Percentiles rank a stretch among this genome's conserved stretches.
These are phyloP conservation scores for Drosophila planitibia DNA, from an alignment of 2,888 invertebrate genomes.

Conservation along the genomic window DNA sequence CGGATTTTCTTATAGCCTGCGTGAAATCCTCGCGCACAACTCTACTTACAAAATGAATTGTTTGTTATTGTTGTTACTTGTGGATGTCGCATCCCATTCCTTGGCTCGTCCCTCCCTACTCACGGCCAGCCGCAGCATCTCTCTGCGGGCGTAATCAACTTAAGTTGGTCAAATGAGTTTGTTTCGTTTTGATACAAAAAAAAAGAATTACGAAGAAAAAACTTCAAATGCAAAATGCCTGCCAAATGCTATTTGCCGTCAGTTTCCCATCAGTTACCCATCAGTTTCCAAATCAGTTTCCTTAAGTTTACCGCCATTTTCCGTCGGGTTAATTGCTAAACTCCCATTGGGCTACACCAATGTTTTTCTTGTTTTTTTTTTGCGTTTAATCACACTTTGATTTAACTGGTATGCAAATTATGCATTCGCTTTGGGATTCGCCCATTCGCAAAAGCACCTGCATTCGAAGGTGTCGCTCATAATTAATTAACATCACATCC, in stretches of 20 bases:
- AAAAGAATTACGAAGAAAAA: slow-evolving; percentile 10
- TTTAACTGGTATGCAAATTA: slow-evolving; percentile 38
- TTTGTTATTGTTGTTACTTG: slow-evolving; percentile 63
- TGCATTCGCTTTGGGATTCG: slow-evolving; percentile 36
- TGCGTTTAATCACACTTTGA: slow-evolving; percentile 39
- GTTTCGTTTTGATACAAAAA: slow-evolving; percentile 48
- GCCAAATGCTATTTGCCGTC: slow-evolving; percentile 33
- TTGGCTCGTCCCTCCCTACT: background rate
- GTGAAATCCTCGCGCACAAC: slow-evolving; percentile 59
- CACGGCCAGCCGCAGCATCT: slow-evolving; percentile 16
- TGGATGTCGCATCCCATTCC: slow-evolving; percentile 15
- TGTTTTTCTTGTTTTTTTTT: background rate
- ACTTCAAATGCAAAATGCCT: slow-evolving; percentile 35
- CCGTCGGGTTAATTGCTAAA: slow-evolving; percentile 42
- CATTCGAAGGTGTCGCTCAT: slow-evolving; percentile 28
- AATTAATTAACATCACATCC: slow-evolving; percentile 60
- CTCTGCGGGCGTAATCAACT: slow-evolving; percentile 67
- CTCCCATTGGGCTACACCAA: background rate
- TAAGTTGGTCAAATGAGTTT: slow-evolving; percentile 79
- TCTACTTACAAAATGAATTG: slow-evolving; percentile 73
- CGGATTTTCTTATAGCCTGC: slow-evolving; percentile 45
- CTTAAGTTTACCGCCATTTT: slow-evolving; percentile 7
- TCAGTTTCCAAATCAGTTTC: slow-evolving; percentile 11
- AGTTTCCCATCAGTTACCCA: slow-evolving; percentile 14
- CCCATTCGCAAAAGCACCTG: slow-evolving; percentile 2